Conservation (phyloP, 2,888 invertebrate genomes). For the Colostygia pectinataria region DNA sequence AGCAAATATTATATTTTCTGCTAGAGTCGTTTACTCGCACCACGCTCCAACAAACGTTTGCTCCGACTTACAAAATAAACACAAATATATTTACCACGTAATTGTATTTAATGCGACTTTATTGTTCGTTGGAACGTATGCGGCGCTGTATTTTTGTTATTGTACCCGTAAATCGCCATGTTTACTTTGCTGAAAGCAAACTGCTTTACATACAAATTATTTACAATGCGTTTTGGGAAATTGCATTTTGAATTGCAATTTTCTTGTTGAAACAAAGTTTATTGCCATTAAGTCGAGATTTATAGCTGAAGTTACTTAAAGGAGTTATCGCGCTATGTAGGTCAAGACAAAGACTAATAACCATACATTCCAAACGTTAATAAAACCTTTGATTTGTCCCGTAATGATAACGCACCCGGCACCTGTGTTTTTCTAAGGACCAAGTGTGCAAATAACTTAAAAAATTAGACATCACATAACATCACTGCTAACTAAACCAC, state of each 20-base stretch:
- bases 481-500: too few relatives aligned
- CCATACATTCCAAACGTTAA: too few relatives aligned
- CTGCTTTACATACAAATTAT: conserved; percentile 8
- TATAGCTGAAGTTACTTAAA: too few relatives aligned
- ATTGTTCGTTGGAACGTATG: conserved; percentile 64
- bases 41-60: conserved; percentile 50
- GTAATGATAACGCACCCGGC: too few relatives aligned
- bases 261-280: conserved; percentile 11
- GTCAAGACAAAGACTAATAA: too few relatives aligned
- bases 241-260: conserved; percentile 15
- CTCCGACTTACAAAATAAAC: conserved; percentile 73
- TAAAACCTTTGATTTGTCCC: too few relatives aligned
- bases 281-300: conserved; percentile 3
- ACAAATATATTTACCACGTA: conserved; percentile 73
- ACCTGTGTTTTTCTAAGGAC: too few relatives aligned
- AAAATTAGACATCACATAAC: too few relatives aligned
- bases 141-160: conserved; percentile 60
- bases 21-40: conserved; percentile 28
- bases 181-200: conserved; percentile 23
- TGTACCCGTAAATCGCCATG: conserved; percentile 35
- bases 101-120: conserved; percentile 79
- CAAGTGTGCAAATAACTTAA: too few relatives aligned
- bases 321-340: too few relatives aligned
- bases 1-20: too few relatives aligned
- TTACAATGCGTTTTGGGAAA: conserved; percentile 18